A percentile compares a stretch with the other conserved stretches of the same genome.
phyloP scores from a whole-genome alignment of 2,797 vertebrate species.

The Malurus leucopterus region DNA sequence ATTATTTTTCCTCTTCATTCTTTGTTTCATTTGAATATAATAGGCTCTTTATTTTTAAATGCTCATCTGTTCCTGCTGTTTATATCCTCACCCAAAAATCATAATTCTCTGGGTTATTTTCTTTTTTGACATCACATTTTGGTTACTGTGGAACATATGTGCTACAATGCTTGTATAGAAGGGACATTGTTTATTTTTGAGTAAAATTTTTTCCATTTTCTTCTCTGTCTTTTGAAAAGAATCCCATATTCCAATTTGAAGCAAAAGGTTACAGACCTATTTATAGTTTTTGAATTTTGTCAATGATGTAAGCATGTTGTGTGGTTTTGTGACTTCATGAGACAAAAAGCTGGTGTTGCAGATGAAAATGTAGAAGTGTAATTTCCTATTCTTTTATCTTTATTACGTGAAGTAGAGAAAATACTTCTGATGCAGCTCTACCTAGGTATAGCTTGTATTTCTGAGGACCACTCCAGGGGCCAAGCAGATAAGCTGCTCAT shows the following conservation, averaged over 20 bases:
- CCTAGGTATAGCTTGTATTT: not conserved
- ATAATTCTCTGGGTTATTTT: not conserved
- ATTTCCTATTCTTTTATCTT: not conserved
- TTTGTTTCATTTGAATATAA: slow-evolving; percentile 53
- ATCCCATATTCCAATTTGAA: not conserved
- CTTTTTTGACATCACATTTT: slow-evolving; percentile 4
- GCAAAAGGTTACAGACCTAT: slow-evolving; percentile 16
- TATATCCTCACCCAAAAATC: slow-evolving; percentile 13
- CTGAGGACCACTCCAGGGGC: not conserved
- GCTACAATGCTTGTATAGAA: not conserved
- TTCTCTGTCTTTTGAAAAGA: not conserved
- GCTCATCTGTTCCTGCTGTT: slow-evolving; percentile 40
- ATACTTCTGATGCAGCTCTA: not conserved
- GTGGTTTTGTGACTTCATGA: slow-evolving; percentile 23
- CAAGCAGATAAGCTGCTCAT: not conserved
- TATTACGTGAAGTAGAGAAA: not conserved
- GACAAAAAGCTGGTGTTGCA: not conserved
- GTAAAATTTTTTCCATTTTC: slow-evolving; percentile 22
- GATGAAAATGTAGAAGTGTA: not conserved
- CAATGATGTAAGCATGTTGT: not conserved
- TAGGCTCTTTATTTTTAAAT: slow-evolving; percentile 54
- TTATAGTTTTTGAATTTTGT: slow-evolving; percentile 29
- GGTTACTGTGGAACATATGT: slow-evolving; percentile 21
- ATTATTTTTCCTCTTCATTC: slow-evolving; percentile 35
- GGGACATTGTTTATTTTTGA: not conserved